Percentiles rank a stretch among this genome's conserved stretches.
Evolutionary conservation across 2,888 invertebrate species (phyloP).

Genomic region (Calephelis perditalis): DNA sequence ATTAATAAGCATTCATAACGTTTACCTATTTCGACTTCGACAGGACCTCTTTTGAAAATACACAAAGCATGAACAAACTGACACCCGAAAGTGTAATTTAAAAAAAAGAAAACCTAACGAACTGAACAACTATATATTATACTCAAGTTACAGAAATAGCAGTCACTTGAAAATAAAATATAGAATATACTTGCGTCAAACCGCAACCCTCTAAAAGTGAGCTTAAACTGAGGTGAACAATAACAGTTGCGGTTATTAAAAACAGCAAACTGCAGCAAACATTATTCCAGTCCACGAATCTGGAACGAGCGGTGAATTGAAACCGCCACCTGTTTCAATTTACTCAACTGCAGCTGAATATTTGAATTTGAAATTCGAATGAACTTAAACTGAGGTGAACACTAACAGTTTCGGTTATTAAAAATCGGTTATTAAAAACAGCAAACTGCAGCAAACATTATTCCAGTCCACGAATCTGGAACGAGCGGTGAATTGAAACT

Average conservation of each 20-base stretch:
- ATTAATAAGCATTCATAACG: too few relatives aligned
- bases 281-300: slow-evolving; percentile 1
- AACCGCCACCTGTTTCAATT: slow-evolving; percentile 10
- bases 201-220: slow-evolving; percentile 30
- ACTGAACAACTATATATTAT: too few relatives aligned
- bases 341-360: slow-evolving; percentile 3
- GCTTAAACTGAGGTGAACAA: slow-evolving; percentile 30
- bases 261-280: slow-evolving; percentile 10
- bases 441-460: slow-evolving; percentile 7
- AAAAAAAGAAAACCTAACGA: too few relatives aligned
- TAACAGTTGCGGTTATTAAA: slow-evolving; percentile 15
- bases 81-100: too few relatives aligned
- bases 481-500: slow-evolving; percentile 1
- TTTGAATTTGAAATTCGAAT: not conserved
- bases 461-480: slow-evolving; percentile 3
- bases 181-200: slow-evolving; percentile 31
- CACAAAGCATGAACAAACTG: too few relatives aligned
- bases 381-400: too few relatives aligned
- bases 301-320: slow-evolving; percentile 5
- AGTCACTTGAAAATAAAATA: slow-evolving; percentile 24
- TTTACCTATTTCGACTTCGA: too few relatives aligned
- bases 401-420: too few relatives aligned
- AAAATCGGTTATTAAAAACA: too few relatives aligned
- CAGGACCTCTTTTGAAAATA: too few relatives aligned
- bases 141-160: too few relatives aligned